Evolutionary conservation across 2,113 vertebrate genomes (phyloP), one percentile per base, ranked within the genome.

Genomic region (Lophochroa leadbeateri): DNA sequence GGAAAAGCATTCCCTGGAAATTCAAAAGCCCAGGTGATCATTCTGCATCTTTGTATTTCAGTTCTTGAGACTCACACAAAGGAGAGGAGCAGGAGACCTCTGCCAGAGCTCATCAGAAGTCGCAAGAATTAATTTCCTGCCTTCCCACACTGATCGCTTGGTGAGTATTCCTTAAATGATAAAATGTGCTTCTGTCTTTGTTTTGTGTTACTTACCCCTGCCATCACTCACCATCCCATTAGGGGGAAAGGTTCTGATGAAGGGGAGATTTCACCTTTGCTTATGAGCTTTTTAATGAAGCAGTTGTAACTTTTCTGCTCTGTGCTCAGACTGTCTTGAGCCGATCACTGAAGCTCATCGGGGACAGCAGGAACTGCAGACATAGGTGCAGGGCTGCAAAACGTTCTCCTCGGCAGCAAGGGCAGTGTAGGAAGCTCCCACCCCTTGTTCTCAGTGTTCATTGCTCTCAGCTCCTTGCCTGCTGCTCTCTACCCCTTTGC

Each of bases 101-200:
- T 82, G 92, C 61, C 63, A 93, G 61, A 83, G 81, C 46, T 47
- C 20, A 87, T 64, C 77, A 89, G 65, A 82, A 92, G 19, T 71
- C 71, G 43, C 28, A 70, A 79, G 77, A 23, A 50, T 84, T 96
- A n/a, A 94, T 92, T 92, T 96, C 94, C 94, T 97, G 94, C 83
- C 86, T 83, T 78, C 88, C 86, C 91, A 35, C 49, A 27, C 92
- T 46, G 86, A 58, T 78, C 6, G 35, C 86, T 77, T 83, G 86
- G 29, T 75, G 67, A 93, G 76, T 65, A 75, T 68, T 84, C 95
- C 83, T 86, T 33, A 41, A 72, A 58, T 82, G 69, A 87, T 24
- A 71, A 86, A 68, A 81, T 8, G 31, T 28, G 57, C 33, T 58
- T 88, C 44, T 88, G 31, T 35, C 72, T 78, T 78, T 33, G 13